Evolutionary conservation across 2,888 invertebrate species (phyloP).

Genomic region (Vesta saturnalis): DNA sequence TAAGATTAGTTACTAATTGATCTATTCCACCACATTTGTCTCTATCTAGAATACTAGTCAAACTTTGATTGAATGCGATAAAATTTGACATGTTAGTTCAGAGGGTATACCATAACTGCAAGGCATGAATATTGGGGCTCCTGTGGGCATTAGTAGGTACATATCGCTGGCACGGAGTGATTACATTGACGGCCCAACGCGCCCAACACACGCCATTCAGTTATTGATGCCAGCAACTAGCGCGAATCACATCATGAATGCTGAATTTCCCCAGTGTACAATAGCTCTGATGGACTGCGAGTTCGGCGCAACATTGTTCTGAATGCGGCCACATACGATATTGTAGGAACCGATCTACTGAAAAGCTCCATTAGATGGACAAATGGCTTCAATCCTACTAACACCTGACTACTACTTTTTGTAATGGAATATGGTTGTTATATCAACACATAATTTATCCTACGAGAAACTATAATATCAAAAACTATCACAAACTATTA

Average conservation of each 20-base stretch:
- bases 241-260: constrained; percentile 59
- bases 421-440: constrained; percentile 23
- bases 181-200: constrained; percentile 49
- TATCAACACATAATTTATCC: constrained; percentile 4
- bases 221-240: constrained; percentile 58
- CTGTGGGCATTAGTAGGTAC: constrained; percentile 52
- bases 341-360: constrained; percentile 31
- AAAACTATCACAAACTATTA: neutral
- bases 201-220: constrained; percentile 47
- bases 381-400: constrained; percentile 38
- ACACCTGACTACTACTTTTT: constrained; percentile 22
- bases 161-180: constrained; percentile 53
- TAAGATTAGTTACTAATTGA: neutral
- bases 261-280: constrained; percentile 58
- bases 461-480: neutral
- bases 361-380: constrained; percentile 44
- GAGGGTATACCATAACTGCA: constrained; percentile 21
- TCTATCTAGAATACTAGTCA: neutral
- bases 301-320: constrained; percentile 52
- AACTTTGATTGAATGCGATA: constrained; percentile 22
- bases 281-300: constrained; percentile 57
- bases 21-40: neutral
- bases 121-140: constrained; percentile 39
- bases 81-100: constrained; percentile 20
- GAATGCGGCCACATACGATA: constrained; percentile 38